Evolutionary conservation across 2,888 invertebrate genomes (phyloP).

Genomic region (Yponomeuta cagnagella): DNA sequence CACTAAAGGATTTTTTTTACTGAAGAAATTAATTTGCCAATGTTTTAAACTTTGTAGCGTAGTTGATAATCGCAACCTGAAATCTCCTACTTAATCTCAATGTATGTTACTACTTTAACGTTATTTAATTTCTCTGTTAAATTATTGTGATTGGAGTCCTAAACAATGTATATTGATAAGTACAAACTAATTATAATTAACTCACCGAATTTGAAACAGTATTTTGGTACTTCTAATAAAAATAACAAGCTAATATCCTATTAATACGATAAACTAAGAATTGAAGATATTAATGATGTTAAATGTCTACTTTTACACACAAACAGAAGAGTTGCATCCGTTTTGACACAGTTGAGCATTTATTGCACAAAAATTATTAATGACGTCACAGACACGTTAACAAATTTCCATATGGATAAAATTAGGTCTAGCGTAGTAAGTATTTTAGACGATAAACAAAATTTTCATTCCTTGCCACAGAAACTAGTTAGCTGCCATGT

Average conservation of each 20-base stretch:
- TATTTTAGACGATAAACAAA: constrained; percentile 13
- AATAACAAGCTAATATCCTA: background rate
- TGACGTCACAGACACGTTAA: background rate
- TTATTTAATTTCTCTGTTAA: background rate
- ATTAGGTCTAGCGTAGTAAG: background rate
- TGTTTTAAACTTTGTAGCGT: background rate
- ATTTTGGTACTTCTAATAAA: constrained; percentile 6
- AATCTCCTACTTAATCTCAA: constrained; percentile 1
- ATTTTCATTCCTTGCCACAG: constrained; percentile 34
- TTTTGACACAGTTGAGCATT: background rate
- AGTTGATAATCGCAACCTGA: background rate
- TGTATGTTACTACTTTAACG: background rate
- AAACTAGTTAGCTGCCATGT: background rate
- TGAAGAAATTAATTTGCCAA: background rate
- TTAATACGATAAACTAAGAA: no score
- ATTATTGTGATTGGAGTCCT: constrained; percentile 5
- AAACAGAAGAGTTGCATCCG: no score
- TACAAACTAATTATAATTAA: constrained; percentile 2
- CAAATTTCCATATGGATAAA: background rate
- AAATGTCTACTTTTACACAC: no score
- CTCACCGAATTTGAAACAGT: constrained; percentile 7
- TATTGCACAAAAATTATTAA: background rate
- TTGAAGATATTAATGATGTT: no score
- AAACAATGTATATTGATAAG: background rate
- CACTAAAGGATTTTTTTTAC: background rate